A percentile compares a stretch with the other conserved stretches of the same genome.
These are phyloP conservation scores for Ormyrus pomaceus DNA, from an alignment of 2,888 invertebrate species.

Conservation along the genomic window DNA sequence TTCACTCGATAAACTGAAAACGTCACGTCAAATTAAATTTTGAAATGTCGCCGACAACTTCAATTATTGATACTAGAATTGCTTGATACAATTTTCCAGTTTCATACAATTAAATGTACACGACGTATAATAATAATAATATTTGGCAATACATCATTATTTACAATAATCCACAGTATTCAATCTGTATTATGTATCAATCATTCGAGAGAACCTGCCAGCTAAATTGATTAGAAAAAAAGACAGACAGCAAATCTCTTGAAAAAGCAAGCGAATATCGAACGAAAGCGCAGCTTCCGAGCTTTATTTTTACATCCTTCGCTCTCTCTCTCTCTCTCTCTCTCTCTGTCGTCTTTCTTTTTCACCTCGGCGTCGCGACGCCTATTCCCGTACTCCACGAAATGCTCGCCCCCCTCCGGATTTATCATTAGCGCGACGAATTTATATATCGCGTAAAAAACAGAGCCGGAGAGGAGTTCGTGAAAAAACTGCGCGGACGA, in stretches of 20 bases:
- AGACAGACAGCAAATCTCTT: background rate
- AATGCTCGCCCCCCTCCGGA: background rate
- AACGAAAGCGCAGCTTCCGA: background rate
- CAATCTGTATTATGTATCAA: too few relatives aligned
- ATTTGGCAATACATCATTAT: too few relatives aligned
- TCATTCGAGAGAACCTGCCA: too few relatives aligned
- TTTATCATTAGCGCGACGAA: conserved; percentile 40
- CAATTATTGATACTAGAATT: too few relatives aligned
- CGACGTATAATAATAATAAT: too few relatives aligned
- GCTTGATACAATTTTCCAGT: too few relatives aligned
- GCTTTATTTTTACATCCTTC: conserved; percentile 8
- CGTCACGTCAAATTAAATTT: too few relatives aligned
- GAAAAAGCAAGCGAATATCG: background rate
- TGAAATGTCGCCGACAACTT: too few relatives aligned
- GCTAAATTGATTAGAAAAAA: background rate
- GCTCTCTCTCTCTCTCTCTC: background rate
- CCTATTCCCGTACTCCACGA: background rate
- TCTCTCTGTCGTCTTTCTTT: background rate
- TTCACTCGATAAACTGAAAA: too few relatives aligned
- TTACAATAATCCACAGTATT: too few relatives aligned
- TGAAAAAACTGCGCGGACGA: conserved; percentile 2
- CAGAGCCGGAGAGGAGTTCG: background rate
- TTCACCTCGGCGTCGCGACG: background rate
- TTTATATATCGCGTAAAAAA: conserved; percentile 20
- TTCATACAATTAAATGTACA: too few relatives aligned